A percentile compares a stretch with the other conserved stretches of the same genome.
Conservation (phyloP, 2,888 invertebrate genomes). For the Yponomeuta evonymella region DNA sequence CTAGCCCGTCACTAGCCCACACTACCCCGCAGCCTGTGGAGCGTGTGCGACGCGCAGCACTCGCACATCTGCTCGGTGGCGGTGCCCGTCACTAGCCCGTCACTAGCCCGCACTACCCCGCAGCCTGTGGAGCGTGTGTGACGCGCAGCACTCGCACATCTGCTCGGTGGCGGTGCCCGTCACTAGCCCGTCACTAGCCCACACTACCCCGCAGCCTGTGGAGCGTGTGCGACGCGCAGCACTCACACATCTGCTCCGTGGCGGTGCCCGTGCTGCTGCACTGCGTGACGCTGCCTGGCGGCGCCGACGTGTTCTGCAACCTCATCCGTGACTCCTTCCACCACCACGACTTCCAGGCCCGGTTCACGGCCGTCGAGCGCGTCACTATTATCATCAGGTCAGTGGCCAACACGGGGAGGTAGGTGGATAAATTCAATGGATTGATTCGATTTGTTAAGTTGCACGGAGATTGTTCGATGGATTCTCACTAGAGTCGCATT, state of each 20-base stretch:
- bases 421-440: too few species aligned
- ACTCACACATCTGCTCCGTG: conserved; percentile 95
- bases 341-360: conserved; percentile 88
- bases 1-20: too few species aligned
- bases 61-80: conserved; percentile 95
- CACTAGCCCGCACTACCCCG: not conserved
- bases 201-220: conserved; percentile 80
- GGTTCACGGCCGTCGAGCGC: conserved; percentile 97
- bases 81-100: conserved; percentile 80
- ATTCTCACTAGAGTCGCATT: too few species aligned
- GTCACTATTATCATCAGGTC: conserved; percentile 91
- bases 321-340: conserved; percentile 97
- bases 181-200: too few species aligned
- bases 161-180: conserved; percentile 94
- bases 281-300: conserved; percentile 94
- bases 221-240: conserved; percentile 93
- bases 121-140: conserved; percentile 94
- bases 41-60: conserved; percentile 91
- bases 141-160: conserved; percentile 95
- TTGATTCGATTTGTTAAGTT: too few species aligned
- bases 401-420: not conserved
- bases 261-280: conserved; percentile 95
- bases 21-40: conserved; percentile 85
- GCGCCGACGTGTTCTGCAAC: conserved; percentile 96
- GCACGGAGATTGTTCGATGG: too few species aligned